A percentile compares a stretch with the other conserved stretches of the same genome.
Evolutionary conservation across 1,140 invertebrate genomes (phyloP).

Genomic region (Antheraea pernyi): DNA sequence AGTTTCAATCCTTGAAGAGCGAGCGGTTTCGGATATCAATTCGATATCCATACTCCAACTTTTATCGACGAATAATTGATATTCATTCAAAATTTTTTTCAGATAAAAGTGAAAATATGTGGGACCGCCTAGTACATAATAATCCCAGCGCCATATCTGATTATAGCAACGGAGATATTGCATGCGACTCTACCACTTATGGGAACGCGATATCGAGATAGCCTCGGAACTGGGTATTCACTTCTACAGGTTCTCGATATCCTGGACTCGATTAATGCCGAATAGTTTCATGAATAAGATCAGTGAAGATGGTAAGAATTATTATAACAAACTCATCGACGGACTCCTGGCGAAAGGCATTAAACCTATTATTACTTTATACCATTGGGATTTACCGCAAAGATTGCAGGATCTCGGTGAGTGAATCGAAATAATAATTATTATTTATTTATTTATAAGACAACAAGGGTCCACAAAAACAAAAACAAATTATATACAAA

Average conservation of each 20-base stretch:
- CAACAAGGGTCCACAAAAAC: no score
- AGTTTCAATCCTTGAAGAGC: no score
- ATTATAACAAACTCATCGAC: conserved; percentile 64
- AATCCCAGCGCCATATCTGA: conserved; percentile 34
- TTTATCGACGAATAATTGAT: no score
- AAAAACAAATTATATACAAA: no score
- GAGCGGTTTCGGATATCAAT: neutral
- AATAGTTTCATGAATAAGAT: conserved; percentile 71
- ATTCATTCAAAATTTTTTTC: neutral
- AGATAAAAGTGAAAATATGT: conserved; percentile 78
- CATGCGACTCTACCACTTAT: conserved; percentile 53
- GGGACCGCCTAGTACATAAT: conserved; percentile 74
- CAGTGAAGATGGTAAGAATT: no score
- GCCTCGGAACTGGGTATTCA: conserved; percentile 66
- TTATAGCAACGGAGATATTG: conserved; percentile 66
- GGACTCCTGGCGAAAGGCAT: conserved; percentile 75
- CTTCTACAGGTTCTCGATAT: conserved; percentile 82
- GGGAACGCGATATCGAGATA: conserved; percentile 29
- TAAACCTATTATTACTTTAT: conserved; percentile 73
- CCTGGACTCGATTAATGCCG: conserved; percentile 81
- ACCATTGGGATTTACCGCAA: neutral
- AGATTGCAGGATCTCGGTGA: conserved; percentile 43
- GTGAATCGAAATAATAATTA: no score
- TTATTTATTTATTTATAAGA: no score
- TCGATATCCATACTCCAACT: no score